Base-by-base conservation (phyloP, 2,113 vertebrate genomes). In the Odocoileus virginianus region DNA sequence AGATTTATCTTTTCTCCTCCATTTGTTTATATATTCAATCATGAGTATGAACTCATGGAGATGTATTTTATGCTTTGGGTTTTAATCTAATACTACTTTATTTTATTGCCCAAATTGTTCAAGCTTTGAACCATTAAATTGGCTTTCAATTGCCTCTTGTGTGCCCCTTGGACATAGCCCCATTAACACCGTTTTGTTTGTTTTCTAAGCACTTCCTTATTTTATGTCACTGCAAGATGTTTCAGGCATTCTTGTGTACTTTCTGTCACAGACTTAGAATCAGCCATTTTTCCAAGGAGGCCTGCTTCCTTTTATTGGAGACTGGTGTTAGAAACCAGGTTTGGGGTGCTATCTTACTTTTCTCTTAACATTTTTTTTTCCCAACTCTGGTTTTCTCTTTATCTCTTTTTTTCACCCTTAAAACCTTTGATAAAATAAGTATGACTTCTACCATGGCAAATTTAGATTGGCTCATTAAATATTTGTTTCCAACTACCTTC, bases 11-110 rank as follows among this genome's bases (percentile, higher is more conserved):
- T 25, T 71, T 93, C 23, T 45, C 28, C 54, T 82, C 5, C 30
- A 50, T 94, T 87, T 96, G 55, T 85, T 95, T 93, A 87, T 64
- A 33, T 85, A 47, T 61, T 96, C 28, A 97, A 12, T 95, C 33
- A n/a, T 82, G n/a, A 67, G 67, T 58, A 79, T 81, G 89, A 52
- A 92, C 13, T 89, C n/a, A 86, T 67, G 50, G 43, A 89, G 91
- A 57, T 84, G 58, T 61, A 78, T 93, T 91, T 97, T 83, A 79
- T 92, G 45, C 85, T 76, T 85, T 76, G 55, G 15, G 33, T 84
- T 95, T 89, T 91, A 82, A 60, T 95, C 47, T 28, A 58, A 0
- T 83, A 47, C 6, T 61, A 7, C 60, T 83, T 74, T 40, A 47
- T 83, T 83, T 60, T 55, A 54, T 83, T 83, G 74, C 55, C 87